Conservation (phyloP, 1,140 invertebrate species). For the Apocrypta bakeri region DNA sequence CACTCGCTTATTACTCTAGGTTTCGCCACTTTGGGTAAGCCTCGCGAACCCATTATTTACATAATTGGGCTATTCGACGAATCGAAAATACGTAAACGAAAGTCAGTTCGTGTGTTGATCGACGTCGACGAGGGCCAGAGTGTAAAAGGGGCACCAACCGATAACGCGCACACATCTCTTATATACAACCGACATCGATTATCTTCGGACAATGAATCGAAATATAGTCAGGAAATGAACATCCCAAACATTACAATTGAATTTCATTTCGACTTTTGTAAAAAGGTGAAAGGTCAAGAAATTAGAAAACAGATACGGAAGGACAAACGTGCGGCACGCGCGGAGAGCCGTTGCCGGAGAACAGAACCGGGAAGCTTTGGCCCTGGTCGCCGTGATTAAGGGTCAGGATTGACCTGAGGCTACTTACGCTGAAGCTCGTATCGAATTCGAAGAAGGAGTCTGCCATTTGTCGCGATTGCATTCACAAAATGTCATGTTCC, state of each 20-base stretch:
- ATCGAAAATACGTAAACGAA: background rate
- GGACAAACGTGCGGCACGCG: background rate
- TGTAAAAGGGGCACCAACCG: slow-evolving; percentile 27
- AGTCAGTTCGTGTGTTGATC: background rate
- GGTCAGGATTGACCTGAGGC: background rate
- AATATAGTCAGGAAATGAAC: background rate
- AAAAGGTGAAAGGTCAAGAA: background rate
- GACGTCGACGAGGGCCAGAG: background rate
- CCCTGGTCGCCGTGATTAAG: background rate
- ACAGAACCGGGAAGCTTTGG: background rate
- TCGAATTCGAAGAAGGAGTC: slow-evolving; percentile 89
- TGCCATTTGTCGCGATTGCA: slow-evolving; percentile 84
- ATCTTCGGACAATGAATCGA: slow-evolving; percentile 7
- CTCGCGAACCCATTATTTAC: background rate
- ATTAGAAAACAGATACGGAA: background rate
- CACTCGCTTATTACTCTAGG: background rate
- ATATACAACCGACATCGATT: background rate
- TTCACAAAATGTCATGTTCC: slow-evolving; percentile 80
- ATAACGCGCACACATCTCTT: slow-evolving; percentile 11
- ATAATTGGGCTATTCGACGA: background rate
- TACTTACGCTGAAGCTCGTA: slow-evolving; percentile 82
- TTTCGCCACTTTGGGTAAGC: background rate
- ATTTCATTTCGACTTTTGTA: no score
- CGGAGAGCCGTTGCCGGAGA: slow-evolving; percentile 11
- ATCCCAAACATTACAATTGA: no score